Base-by-base conservation (phyloP, 2,888 invertebrate genomes). In the Ptilodon capucinus region DNA sequence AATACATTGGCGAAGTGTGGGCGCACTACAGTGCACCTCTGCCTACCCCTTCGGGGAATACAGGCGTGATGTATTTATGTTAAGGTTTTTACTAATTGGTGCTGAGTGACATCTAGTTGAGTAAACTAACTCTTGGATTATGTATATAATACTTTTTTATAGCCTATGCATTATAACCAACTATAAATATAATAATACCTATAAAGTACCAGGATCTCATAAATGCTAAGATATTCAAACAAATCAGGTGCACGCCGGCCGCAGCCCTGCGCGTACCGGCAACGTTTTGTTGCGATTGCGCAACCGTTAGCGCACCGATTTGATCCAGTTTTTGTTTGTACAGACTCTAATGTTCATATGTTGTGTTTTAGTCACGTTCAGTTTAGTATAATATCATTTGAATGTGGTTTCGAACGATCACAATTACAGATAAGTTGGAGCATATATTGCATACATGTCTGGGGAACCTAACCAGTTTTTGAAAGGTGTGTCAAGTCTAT, bases 241-340 rank as follows among this genome's bases (percentile, higher is more conserved):
- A 23, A 35, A 6, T 19, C 19, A 38, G 38, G 38, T 38, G 38
- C 19, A 25, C n/a, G 40, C 40, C 13, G 9, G 23, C 25, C 41
- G 32, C 55, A 65, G 43, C 66, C 64, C 63, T 65, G 41, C 30
- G 16, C 32, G 38, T 42, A 50, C 48, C 40, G 28, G 32, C 52
- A 50, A 47, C 45, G 46, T 19, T 44, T 46, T 38, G 36, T 41
- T 48, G 52, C 41, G 41, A 47, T 51, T 42, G 38, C 55, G 64
- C 64, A 64, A 63, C 53, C 48, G 46, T 50, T 51, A 32, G 49
- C 19, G 52, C 48, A 53, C 44, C 49, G 47, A 60, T 62, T 57
- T 59, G 49, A 60, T 57, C 46, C 52, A 60, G 48, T 65, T 65
- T 65, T 65, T 65, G 53, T 64, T 65, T 57, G 57, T 48, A 45